These are phyloP conservation scores for Caranx ignobilis DNA, from an alignment of 2,113 vertebrate genomes.

Conservation along the genomic window DNA sequence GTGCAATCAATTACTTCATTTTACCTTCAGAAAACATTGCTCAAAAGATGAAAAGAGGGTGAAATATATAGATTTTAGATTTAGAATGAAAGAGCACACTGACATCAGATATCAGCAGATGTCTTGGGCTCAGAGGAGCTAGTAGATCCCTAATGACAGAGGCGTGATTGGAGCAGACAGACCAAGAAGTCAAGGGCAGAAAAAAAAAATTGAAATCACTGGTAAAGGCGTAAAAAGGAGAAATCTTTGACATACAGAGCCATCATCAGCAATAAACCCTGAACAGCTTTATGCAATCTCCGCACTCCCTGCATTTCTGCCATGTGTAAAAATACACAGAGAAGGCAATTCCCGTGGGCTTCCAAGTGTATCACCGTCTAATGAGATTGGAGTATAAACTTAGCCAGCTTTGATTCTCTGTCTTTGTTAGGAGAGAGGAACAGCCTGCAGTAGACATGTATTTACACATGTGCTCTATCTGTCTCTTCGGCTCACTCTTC, in stretches of 20 bases:
- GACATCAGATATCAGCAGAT: too few relatives aligned
- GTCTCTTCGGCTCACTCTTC: not conserved
- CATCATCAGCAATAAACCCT: not conserved
- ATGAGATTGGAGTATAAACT: slow-evolving; percentile 47
- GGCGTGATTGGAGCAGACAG: not conserved
- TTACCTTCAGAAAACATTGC: too few relatives aligned
- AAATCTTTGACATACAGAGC: too few relatives aligned
- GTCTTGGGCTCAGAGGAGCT: not conserved
- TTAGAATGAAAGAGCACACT: too few relatives aligned
- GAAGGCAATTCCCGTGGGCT: slow-evolving; percentile 19
- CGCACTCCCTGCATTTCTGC: not conserved
- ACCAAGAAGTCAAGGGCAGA: not conserved
- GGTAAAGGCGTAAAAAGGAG: too few relatives aligned
- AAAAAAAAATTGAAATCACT: too few relatives aligned
- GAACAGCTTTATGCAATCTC: not conserved
- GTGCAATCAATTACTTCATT: too few relatives aligned
- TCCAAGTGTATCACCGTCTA: slow-evolving; percentile 34
- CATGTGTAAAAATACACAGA: slow-evolving; percentile 11
- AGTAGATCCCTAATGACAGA: not conserved
- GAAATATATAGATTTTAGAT: too few relatives aligned
- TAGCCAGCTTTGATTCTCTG: slow-evolving; percentile 31
- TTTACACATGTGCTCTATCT: not conserved
- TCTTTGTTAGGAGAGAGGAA: slow-evolving; percentile 31
- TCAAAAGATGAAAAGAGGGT: too few relatives aligned
- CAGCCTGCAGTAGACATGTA: slow-evolving; percentile 27